Percentiles rank a stretch among this genome's conserved stretches.
Conservation (phyloP, 2,797 vertebrate species). For the Tiaroga cobitis region DNA sequence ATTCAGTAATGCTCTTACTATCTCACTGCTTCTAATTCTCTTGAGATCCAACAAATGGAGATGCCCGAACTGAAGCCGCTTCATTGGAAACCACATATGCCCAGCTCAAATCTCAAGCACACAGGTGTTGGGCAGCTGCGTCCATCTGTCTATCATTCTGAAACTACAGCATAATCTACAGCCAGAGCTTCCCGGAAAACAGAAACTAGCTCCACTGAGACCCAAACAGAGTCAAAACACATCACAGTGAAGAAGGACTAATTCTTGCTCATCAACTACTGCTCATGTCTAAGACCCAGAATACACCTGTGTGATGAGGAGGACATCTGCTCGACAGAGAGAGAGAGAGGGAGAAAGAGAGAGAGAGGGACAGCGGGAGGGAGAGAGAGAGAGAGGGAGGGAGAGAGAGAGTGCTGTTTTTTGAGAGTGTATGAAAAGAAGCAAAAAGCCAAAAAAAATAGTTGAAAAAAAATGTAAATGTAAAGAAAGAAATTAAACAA, state of each 20-base stretch:
- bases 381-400: no score
- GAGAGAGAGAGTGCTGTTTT: no score
- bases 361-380: no score
- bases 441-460: neutral
- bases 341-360: no score
- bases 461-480: neutral
- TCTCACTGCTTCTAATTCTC: neutral
- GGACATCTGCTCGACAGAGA: neutral
- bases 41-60: neutral
- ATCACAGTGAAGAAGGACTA: neutral
- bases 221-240: neutral
- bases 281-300: neutral
- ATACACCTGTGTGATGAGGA: neutral
- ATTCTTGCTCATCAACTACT: no score
- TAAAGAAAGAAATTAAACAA: neutral
- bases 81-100: neutral
- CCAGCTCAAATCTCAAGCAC: neutral
- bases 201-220: neutral
- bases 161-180: conserved; percentile 9
- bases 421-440: neutral
- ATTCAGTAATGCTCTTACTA: neutral
- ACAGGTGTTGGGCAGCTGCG: neutral
- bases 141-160: neutral
- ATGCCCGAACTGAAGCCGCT: neutral
- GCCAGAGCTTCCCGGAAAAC: neutral